A percentile compares a stretch with the other conserved stretches of the same genome.
phyloP scores from a whole-genome alignment of 2,797 vertebrate genomes.

The Phalanger gymnotis region DNA sequence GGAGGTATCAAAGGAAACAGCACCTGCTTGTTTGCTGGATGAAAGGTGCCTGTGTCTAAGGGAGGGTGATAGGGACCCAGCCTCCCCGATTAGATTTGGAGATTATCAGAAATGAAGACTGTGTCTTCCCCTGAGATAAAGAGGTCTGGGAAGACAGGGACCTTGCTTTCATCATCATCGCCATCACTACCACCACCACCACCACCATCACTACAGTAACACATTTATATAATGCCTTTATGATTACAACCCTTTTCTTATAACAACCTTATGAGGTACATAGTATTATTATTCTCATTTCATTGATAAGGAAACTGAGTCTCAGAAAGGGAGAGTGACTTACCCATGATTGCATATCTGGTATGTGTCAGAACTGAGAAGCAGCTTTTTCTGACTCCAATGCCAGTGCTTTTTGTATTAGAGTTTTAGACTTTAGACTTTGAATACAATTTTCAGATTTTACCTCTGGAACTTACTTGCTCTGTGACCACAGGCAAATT shows the following conservation, averaged over 20 bases:
- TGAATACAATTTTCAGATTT: background rate
- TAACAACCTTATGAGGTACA: background rate
- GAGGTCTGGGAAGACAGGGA: background rate
- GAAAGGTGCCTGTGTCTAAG: background rate
- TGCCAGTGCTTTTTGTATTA: background rate
- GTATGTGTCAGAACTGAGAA: background rate
- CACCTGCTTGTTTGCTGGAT: background rate
- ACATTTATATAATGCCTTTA: background rate
- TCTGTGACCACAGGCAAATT: background rate
- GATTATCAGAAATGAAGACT: background rate
- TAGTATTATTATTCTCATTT: background rate
- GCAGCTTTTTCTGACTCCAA: background rate
- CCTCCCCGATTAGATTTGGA: background rate
- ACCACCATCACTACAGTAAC: background rate
- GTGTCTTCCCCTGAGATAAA: background rate
- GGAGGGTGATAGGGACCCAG: background rate
- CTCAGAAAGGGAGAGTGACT: background rate
- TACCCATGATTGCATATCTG: background rate
- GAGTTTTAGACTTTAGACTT: background rate
- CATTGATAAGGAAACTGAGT: background rate
- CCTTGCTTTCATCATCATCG: background rate
- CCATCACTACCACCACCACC: background rate
- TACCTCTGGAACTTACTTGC: background rate
- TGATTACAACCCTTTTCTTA: background rate
- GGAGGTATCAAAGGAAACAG: background rate